Conservation (phyloP, 2,113 vertebrate genomes). For the Brienomyrus longianalis region DNA sequence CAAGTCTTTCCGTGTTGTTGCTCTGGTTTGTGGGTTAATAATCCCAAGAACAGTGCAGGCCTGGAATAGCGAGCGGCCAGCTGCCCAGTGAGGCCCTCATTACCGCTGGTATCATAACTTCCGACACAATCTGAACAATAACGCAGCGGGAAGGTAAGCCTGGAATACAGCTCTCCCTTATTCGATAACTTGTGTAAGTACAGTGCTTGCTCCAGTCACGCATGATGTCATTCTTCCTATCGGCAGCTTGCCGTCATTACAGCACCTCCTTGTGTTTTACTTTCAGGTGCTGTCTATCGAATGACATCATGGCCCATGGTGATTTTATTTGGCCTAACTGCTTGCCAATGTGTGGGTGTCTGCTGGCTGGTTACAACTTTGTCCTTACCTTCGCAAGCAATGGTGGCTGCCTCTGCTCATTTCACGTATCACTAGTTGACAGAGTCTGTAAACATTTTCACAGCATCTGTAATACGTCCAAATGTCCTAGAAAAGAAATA, state of each 20-base stretch:
- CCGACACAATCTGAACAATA: not conserved
- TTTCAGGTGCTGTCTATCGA: not conserved
- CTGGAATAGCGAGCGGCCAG: conserved; percentile 46
- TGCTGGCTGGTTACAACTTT: not conserved
- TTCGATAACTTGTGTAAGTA: not conserved
- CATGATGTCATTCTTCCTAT: not conserved
- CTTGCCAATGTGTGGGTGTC: not conserved
- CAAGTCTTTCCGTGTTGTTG: conserved; percentile 55
- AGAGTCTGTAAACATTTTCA: not conserved
- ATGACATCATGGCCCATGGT: not conserved
- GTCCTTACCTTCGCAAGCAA: conserved; percentile 29
- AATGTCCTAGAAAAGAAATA: conserved; percentile 22
- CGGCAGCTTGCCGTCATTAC: no score
- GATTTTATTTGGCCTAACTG: not conserved
- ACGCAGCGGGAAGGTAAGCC: not conserved
- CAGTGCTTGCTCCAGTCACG: not conserved
- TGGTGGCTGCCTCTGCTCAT: conserved; percentile 20
- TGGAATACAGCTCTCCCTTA: not conserved
- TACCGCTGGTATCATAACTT: conserved; percentile 12
- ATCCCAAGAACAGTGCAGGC: conserved; percentile 38
- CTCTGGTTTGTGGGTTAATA: conserved; percentile 54
- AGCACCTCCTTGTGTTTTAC: not conserved
- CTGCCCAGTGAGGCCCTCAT: conserved; percentile 22
- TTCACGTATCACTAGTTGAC: conserved; percentile 10
- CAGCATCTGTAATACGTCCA: conserved; percentile 16